Conservation (phyloP, 2,113 vertebrate species). For the Rhodinocichla rosea region DNA sequence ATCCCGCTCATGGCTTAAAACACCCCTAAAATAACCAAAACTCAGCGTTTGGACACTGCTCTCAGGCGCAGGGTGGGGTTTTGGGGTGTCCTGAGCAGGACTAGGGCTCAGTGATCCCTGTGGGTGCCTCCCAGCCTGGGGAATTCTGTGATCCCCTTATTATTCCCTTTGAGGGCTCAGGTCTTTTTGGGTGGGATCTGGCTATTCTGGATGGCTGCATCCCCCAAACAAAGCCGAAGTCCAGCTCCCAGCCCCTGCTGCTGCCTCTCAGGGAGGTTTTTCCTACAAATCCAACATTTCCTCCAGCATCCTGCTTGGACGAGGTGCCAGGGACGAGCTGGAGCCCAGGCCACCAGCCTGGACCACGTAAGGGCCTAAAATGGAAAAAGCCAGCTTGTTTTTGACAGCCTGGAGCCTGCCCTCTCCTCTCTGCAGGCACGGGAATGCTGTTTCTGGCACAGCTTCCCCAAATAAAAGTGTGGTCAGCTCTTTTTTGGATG, state of each 20-base stretch:
- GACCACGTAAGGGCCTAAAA: neutral
- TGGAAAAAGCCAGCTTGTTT: neutral
- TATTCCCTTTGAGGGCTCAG: fast-evolving
- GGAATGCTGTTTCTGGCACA: constrained; percentile 47
- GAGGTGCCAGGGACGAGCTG: neutral
- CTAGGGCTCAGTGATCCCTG: neutral
- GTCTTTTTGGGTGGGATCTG: neutral
- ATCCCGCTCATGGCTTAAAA: neutral
- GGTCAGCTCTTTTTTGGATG: constrained; percentile 59
- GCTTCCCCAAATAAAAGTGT: neutral
- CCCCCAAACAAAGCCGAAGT: neutral
- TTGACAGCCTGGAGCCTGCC: neutral
- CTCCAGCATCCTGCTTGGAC: neutral
- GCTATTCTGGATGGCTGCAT: neutral
- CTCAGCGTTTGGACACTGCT: neutral
- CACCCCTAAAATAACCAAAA: neutral
- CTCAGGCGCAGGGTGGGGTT: neutral
- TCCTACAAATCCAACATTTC: neutral
- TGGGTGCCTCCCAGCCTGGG: neutral
- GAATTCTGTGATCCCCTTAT: neutral
- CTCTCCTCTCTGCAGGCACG: neutral
- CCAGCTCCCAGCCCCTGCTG: neutral
- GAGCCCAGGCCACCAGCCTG: neutral
- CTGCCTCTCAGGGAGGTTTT: neutral
- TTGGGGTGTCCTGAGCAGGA: neutral